These are phyloP conservation scores for Sceloporus tristichus DNA, from an alignment of 2,113 vertebrate genomes.

Conservation along the genomic window DNA sequence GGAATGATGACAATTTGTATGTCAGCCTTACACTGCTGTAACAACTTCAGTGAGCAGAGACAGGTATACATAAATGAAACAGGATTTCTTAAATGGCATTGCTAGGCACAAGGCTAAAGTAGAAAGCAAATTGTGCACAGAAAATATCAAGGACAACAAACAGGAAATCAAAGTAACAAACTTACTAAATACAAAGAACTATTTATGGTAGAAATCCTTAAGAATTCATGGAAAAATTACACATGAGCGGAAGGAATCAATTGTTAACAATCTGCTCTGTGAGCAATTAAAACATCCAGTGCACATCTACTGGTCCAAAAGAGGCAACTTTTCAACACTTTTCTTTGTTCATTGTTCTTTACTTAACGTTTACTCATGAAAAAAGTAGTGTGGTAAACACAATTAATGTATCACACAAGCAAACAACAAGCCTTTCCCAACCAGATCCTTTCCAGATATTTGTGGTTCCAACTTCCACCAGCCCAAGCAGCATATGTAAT, in stretches of 20 bases:
- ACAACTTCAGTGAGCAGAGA: not conserved
- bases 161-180: not conserved
- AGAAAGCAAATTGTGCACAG: no score
- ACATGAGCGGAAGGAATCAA: not conserved
- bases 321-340: not conserved
- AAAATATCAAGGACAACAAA: not conserved
- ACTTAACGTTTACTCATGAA: not conserved
- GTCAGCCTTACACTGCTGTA: constrained; percentile 9
- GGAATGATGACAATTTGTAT: constrained; percentile 39
- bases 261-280: no score
- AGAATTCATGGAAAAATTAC: not conserved
- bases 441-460: not conserved
- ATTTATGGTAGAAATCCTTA: not conserved
- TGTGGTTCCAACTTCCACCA: not conserved
- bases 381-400: not conserved
- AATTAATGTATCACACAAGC: not conserved
- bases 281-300: not conserved
- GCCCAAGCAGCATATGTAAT: not conserved
- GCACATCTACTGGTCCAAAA: not conserved
- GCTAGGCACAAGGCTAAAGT: no score
- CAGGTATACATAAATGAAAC: not conserved
- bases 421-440: not conserved
- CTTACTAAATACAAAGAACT: not conserved
- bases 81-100: not conserved
- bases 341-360: not conserved